phyloP scores from a whole-genome alignment of 2,113 vertebrate species.

The Sphaerodactylus townsendi region DNA sequence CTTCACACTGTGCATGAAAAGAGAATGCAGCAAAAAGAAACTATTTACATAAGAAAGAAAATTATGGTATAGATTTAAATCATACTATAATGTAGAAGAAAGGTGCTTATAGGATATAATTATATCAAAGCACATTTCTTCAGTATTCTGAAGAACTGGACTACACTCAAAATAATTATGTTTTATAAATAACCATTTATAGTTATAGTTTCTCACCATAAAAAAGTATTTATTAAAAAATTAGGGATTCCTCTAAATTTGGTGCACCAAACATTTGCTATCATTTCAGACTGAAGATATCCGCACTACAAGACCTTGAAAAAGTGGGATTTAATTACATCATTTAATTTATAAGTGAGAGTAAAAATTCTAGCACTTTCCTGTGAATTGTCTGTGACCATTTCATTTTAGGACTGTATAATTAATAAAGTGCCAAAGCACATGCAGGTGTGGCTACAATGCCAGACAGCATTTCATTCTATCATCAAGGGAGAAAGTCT shows the following conservation, averaged over 20 bases:
- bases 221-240: conserved; percentile 22
- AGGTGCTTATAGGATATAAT: conserved; percentile 21
- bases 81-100: conserved; percentile 15
- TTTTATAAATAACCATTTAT: conserved; percentile 26
- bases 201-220: conserved; percentile 26
- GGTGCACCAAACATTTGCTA: neutral
- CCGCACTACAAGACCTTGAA: conserved; percentile 6
- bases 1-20: conserved; percentile 27
- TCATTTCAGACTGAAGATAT: conserved; percentile 4
- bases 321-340: conserved; percentile 29
- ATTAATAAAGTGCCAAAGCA: conserved; percentile 9
- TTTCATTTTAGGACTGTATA: conserved; percentile 14
- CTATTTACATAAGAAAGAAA: conserved; percentile 25
- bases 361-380: conserved; percentile 22
- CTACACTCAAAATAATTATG: conserved; percentile 20
- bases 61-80: conserved; percentile 20
- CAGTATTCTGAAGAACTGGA: conserved; percentile 15
- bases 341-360: conserved; percentile 30
- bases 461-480: conserved; percentile 19
- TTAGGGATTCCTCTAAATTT: conserved; percentile 15
- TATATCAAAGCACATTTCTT: conserved; percentile 27
- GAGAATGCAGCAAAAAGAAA: conserved; percentile 23
- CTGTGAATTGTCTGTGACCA: conserved; percentile 8
- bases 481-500: conserved; percentile 16
- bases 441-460: conserved; percentile 4